Conservation (phyloP, 2,113 vertebrate genomes). For the Daboia siamensis region DNA sequence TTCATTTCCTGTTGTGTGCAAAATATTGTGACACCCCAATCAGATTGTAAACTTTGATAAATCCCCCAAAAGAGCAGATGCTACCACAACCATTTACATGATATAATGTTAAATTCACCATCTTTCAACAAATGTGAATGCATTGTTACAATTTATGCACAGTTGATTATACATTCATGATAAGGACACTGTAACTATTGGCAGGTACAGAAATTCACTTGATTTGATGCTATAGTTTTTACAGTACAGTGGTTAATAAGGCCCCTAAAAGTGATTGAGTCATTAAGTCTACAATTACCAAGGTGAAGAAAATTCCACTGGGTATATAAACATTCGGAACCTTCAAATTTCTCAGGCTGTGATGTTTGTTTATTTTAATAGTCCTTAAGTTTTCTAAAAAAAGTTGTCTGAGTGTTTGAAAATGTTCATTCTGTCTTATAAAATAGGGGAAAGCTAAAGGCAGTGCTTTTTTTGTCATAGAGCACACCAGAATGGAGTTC, state of each 20-base stretch:
- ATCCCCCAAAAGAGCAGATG: not conserved
- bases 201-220: not conserved
- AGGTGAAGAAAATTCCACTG: not conserved
- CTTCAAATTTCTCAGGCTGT: not conserved
- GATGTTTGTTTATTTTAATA: not conserved
- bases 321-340: not conserved
- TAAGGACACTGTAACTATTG: not conserved
- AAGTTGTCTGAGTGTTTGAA: not conserved
- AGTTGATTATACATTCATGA: not conserved
- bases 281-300: not conserved
- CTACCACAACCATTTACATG: not conserved
- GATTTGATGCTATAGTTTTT: not conserved
- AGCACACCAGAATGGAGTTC: too few species aligned
- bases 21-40: not conserved
- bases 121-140: not conserved
- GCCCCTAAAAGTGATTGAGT: not conserved
- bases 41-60: not conserved
- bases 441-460: not conserved
- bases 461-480: too few species aligned
- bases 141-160: not conserved
- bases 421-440: not conserved
- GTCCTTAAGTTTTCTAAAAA: not conserved
- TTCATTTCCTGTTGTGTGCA: not conserved
- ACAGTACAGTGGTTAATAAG: not conserved
- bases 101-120: not conserved